phyloP scores from a whole-genome alignment of 2,888 invertebrate genomes.

The Leucophenga montana region DNA sequence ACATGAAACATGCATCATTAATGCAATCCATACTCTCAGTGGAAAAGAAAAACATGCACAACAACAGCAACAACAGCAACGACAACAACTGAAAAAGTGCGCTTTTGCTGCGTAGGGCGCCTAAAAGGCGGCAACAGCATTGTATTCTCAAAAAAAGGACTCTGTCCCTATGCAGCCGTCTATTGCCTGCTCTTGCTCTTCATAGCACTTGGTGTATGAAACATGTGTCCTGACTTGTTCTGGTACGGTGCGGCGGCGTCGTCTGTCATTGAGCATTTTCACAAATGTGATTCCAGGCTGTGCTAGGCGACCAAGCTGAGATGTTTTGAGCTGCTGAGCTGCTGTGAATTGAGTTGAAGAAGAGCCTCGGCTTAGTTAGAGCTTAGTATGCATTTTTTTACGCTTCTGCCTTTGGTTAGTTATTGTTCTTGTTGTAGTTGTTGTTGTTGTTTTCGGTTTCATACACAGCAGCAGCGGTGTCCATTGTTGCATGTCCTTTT shows the following conservation, averaged over 20 bases:
- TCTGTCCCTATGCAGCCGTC: no score
- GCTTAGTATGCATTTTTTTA: constrained; percentile 7
- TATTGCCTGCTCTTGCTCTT: neutral
- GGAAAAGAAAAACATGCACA: constrained; percentile 27
- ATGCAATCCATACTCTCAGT: constrained; percentile 52
- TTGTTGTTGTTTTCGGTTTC: no score
- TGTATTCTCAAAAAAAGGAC: no score
- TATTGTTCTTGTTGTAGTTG: neutral
- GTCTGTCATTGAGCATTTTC: no score
- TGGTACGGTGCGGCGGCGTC: no score
- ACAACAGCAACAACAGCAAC: no score
- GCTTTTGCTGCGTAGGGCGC: constrained; percentile 37
- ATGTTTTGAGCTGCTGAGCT: neutral
- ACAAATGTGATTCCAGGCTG: no score
- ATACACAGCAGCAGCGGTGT: constrained; percentile 24
- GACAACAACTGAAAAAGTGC: constrained; percentile 37
- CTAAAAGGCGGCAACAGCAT: constrained; percentile 24
- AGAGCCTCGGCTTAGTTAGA: neutral
- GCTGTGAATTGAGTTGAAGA: neutral
- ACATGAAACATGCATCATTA: constrained; percentile 47
- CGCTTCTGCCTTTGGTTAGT: neutral
- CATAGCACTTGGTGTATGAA: no score
- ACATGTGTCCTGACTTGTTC: no score
- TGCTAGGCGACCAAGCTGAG: neutral
- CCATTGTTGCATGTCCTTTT: constrained; percentile 16